Evolutionary conservation across 2,888 invertebrate species (phyloP).

Genomic region (Brenthis daphne): DNA sequence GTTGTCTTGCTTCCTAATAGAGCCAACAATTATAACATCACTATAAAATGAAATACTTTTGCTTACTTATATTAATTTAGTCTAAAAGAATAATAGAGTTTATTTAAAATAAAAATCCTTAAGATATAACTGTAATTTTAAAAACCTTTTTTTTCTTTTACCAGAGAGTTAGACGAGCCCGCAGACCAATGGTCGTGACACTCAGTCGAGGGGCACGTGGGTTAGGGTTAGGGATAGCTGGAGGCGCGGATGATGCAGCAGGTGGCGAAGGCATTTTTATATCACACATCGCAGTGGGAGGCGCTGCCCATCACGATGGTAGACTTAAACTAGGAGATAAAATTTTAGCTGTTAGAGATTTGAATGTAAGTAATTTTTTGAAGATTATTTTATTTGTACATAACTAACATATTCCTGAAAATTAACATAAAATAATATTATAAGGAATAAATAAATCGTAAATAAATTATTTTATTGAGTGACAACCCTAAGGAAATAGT

Average conservation of each 20-base stretch:
- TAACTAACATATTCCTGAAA: not conserved
- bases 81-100: too few species aligned
- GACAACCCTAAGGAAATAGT: too few species aligned
- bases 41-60: not conserved
- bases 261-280: conserved; percentile 78
- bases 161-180: conserved; percentile 72
- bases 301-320: conserved; percentile 75
- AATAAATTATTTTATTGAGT: too few species aligned
- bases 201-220: conserved; percentile 75
- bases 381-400: not conserved
- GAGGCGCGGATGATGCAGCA: conserved; percentile 75
- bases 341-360: conserved; percentile 77
- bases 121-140: conserved; percentile 18
- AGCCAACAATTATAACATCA: not conserved
- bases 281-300: conserved; percentile 76
- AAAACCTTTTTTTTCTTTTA: conserved; percentile 35
- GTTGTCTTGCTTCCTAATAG: not conserved
- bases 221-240: conserved; percentile 74
- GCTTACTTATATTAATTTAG: not conserved
- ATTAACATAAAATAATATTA: too few species aligned
- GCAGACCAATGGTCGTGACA: conserved; percentile 71
- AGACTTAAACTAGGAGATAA: conserved; percentile 77
- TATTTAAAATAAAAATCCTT: too few species aligned
- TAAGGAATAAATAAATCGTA: too few species aligned
- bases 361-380: conserved; percentile 62